Conservation (phyloP, 2,888 invertebrate genomes). For the Terebella lapidaria region DNA sequence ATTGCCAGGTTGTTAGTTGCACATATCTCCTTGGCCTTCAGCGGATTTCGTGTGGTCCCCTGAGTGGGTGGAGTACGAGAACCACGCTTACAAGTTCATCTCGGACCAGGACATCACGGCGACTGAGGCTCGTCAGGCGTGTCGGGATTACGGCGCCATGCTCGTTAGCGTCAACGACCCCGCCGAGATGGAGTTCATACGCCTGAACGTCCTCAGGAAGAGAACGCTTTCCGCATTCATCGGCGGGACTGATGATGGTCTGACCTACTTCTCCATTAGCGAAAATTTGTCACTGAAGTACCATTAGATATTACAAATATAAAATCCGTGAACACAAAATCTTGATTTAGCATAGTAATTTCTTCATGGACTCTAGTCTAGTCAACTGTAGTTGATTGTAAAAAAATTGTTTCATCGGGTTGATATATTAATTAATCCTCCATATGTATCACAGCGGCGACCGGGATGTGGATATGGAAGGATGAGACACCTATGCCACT, state of each 20-base stretch:
- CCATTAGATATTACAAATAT: too few relatives aligned
- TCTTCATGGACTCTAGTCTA: too few relatives aligned
- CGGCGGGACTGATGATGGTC: constrained; percentile 8
- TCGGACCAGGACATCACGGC: constrained; percentile 1
- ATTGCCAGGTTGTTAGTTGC: too few relatives aligned
- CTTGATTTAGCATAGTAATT: too few relatives aligned
- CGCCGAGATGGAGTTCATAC: constrained; percentile 15
- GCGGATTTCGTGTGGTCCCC: constrained; percentile 8
- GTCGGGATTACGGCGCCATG: constrained; percentile 9
- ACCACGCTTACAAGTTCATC: constrained; percentile 13
- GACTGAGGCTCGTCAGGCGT: not conserved
- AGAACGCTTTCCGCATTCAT: constrained; percentile 18
- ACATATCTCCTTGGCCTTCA: too few relatives aligned
- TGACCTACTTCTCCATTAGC: too few relatives aligned
- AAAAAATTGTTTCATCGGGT: too few relatives aligned
- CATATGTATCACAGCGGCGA: too few relatives aligned
- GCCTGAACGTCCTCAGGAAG: constrained; percentile 8
- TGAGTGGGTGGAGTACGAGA: constrained; percentile 10
- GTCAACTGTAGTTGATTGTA: too few relatives aligned
- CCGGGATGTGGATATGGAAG: constrained; percentile 10
- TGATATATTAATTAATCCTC: too few relatives aligned
- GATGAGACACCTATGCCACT: constrained; percentile 11
- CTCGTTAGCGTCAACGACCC: constrained; percentile 10
- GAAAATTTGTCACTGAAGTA: too few relatives aligned
- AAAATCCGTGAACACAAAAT: too few relatives aligned